Evolutionary conservation across 1,140 invertebrate species (phyloP).

Genomic region (Aculops lycopersici): DNA sequence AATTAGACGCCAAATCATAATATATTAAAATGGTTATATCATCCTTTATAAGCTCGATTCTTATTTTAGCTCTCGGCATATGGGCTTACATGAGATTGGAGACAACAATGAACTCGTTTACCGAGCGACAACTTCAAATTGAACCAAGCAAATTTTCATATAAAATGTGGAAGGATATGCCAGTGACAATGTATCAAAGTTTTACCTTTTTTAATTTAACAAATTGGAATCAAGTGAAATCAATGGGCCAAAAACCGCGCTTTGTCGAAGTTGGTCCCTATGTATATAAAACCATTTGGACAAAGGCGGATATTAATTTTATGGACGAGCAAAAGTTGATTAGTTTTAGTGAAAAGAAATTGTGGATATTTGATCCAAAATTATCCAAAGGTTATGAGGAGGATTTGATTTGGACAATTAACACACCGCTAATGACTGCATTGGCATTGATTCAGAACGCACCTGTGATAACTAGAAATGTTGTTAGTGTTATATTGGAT

Average conservation of each 20-base stretch:
- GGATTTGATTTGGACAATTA: conserved; percentile 44
- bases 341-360: conserved; percentile 48
- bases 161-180: conserved; percentile 15
- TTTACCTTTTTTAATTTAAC: conserved; percentile 43
- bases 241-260: conserved; percentile 29
- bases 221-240: conserved; percentile 53
- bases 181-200: conserved; percentile 17
- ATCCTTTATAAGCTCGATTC: neutral
- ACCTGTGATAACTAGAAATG: conserved; percentile 38
- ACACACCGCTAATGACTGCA: conserved; percentile 59
- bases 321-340: conserved; percentile 50
- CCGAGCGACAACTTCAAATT: conserved; percentile 5
- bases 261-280: conserved; percentile 54
- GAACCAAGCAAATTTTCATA: conserved; percentile 13
- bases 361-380: conserved; percentile 46
- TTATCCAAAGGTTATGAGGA: conserved; percentile 40
- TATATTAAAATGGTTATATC: neutral
- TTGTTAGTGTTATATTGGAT: conserved; percentile 55
- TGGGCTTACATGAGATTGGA: neutral
- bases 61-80: neutral
- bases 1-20: too few species aligned
- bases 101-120: neutral
- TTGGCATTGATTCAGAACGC: conserved; percentile 35
- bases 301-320: conserved; percentile 11
- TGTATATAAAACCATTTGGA: conserved; percentile 15